Percentiles rank a stretch among this genome's conserved stretches.
These are phyloP conservation scores for Bellardia bayeri DNA, from an alignment of 2,888 invertebrate species.

Conservation along the genomic window DNA sequence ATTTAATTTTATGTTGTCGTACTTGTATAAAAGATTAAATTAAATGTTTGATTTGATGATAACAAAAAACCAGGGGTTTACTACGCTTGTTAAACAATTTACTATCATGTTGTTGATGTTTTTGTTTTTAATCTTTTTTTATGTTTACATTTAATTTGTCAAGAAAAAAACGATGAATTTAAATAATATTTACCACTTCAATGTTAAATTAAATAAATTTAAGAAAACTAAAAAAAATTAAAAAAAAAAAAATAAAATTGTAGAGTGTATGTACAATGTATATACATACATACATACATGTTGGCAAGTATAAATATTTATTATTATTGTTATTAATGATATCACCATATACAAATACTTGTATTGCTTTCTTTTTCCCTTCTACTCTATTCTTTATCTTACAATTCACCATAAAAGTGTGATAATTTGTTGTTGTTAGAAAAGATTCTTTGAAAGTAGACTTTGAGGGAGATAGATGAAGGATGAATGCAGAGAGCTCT, in stretches of 20 bases:
- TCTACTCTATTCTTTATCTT: constrained; percentile 1
- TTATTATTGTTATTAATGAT: constrained; percentile 52
- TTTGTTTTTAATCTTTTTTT: neutral
- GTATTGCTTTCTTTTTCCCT: neutral
- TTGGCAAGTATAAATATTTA: neutral
- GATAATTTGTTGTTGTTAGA: constrained; percentile 24
- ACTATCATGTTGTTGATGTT: neutral
- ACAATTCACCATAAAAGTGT: constrained; percentile 20
- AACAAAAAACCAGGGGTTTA: constrained; percentile 13
- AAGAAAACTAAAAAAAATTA: constrained; percentile 6
- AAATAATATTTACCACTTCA: constrained; percentile 44
- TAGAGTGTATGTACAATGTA: neutral
- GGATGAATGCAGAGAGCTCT: neutral
- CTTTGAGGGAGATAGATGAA: neutral
- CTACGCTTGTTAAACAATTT: neutral
- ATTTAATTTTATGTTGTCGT: constrained; percentile 34
- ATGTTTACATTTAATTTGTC: constrained; percentile 51
- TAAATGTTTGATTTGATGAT: constrained; percentile 36
- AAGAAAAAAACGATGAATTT: neutral
- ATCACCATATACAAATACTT: constrained; percentile 63
- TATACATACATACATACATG: too few species aligned
- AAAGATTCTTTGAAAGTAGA: neutral
- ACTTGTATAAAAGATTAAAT: constrained; percentile 18
- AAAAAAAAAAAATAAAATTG: constrained; percentile 39
- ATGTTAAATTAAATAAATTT: constrained; percentile 57